phyloP scores from a whole-genome alignment of 2,113 vertebrate species.

The Cephalopterus ornatus region DNA sequence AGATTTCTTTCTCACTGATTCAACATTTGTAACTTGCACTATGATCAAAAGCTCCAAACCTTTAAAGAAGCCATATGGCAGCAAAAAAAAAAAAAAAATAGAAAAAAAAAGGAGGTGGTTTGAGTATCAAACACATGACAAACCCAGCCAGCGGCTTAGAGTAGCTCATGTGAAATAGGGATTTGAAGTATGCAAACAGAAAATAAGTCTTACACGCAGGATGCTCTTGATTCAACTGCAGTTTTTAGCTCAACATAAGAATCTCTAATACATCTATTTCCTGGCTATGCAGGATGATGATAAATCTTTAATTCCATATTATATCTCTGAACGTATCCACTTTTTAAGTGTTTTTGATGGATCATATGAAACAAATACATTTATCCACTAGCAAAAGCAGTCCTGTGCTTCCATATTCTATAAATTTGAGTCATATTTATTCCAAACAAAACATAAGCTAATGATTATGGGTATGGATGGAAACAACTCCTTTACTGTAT shows the following conservation, averaged over 20 bases:
- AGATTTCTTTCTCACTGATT: not conserved
- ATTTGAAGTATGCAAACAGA: not conserved
- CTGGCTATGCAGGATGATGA: not conserved
- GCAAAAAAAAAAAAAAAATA: not conserved
- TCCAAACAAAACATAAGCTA: not conserved
- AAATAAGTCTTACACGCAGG: not conserved
- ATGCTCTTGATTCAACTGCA: not conserved
- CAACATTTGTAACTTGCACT: not conserved
- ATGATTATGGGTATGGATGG: not conserved
- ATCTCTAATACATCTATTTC: not conserved
- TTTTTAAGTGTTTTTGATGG: not conserved
- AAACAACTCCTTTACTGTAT: not conserved
- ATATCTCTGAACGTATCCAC: not conserved
- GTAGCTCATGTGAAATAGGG: not conserved
- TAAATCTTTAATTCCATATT: not conserved
- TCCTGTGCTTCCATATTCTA: slow-evolving; percentile 46
- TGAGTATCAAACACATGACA: not conserved
- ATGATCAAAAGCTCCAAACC: not conserved
- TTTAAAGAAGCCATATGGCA: not conserved
- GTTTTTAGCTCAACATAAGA: not conserved
- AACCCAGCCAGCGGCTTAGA: not conserved
- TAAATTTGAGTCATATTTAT: not conserved
- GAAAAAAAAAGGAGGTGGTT: not conserved
- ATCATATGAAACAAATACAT: not conserved
- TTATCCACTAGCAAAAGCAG: slow-evolving; percentile 70